Conservation (phyloP, 2,797 vertebrate genomes). For the Chelidonichthys spinosus region DNA sequence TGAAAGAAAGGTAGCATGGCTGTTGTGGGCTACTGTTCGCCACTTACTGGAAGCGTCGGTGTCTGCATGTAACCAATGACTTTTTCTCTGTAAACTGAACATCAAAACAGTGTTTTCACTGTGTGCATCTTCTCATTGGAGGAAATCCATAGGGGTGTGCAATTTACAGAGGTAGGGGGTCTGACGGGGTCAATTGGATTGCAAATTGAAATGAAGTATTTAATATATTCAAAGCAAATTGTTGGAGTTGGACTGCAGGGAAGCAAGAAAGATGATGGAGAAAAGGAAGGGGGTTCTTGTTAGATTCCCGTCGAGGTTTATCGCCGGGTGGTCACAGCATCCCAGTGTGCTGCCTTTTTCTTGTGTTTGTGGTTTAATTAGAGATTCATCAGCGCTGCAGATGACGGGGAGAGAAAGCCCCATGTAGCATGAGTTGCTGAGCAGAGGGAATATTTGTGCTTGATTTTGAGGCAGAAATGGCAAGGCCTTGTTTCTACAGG, state of each 20-base stretch:
- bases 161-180: conserved; percentile 47
- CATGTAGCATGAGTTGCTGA: conserved; percentile 22
- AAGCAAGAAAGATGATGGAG: conserved; percentile 26
- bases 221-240: conserved; percentile 69
- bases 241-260: conserved; percentile 26
- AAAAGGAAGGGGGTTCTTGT: conserved; percentile 27
- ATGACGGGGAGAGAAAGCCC: conserved; percentile 19
- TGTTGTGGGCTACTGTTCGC: conserved; percentile 17
- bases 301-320: conserved; percentile 60
- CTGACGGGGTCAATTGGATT: conserved; percentile 43
- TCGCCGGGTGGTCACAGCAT: conserved; percentile 55
- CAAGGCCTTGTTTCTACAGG: conserved; percentile 68
- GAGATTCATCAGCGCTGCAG: conserved; percentile 30
- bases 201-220: conserved; percentile 60
- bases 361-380: conserved; percentile 67
- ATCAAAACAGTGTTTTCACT: conserved; percentile 23
- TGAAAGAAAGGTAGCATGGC: conserved; percentile 1
- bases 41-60: conserved; percentile 19
- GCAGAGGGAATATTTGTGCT: conserved; percentile 47
- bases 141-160: conserved; percentile 42
- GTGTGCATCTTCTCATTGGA: conserved; percentile 13
- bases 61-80: conserved; percentile 31
- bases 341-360: conserved; percentile 52
- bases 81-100: conserved; percentile 10
- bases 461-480: conserved; percentile 58